phyloP scores from a whole-genome alignment of 2,888 invertebrate species.

The Chrysomela aeneicollis region DNA sequence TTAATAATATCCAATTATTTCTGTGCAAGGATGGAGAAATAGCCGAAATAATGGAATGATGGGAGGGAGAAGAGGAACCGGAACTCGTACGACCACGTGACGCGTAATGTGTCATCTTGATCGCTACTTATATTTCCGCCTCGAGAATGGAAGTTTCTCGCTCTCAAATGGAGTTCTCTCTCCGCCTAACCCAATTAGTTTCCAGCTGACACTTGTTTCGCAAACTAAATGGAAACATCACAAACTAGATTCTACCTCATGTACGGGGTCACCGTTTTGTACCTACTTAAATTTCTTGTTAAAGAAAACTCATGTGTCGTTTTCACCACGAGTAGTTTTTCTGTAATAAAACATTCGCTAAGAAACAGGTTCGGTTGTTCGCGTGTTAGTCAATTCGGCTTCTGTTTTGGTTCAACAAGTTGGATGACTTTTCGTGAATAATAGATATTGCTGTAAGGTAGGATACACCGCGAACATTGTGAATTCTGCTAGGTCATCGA shows the following conservation, averaged over 20 bases:
- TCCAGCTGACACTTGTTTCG: constrained; percentile 31
- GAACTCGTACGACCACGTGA: constrained; percentile 16
- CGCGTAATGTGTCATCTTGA: constrained; percentile 19
- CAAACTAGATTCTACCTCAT: neutral
- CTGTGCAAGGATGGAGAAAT: neutral
- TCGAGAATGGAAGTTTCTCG: constrained; percentile 19
- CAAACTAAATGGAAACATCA: constrained; percentile 10
- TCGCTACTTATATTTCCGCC: constrained; percentile 17
- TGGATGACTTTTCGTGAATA: no score
- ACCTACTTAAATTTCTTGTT: no score
- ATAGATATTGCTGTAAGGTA: no score
- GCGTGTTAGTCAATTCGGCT: no score
- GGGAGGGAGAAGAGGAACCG: constrained; percentile 11
- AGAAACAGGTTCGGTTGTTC: no score
- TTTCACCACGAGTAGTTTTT: no score
- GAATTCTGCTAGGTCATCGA: no score
- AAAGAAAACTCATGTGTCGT: no score
- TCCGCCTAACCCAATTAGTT: constrained; percentile 32
- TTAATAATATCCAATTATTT: no score
- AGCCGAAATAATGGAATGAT: neutral
- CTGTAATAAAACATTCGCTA: no score
- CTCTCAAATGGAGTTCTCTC: constrained; percentile 25
- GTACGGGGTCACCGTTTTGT: neutral
- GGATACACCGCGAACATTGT: no score
- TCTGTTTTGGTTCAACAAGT: no score